Conservation (phyloP, 2,113 vertebrate genomes). For the Haliaeetus leucogaster region DNA sequence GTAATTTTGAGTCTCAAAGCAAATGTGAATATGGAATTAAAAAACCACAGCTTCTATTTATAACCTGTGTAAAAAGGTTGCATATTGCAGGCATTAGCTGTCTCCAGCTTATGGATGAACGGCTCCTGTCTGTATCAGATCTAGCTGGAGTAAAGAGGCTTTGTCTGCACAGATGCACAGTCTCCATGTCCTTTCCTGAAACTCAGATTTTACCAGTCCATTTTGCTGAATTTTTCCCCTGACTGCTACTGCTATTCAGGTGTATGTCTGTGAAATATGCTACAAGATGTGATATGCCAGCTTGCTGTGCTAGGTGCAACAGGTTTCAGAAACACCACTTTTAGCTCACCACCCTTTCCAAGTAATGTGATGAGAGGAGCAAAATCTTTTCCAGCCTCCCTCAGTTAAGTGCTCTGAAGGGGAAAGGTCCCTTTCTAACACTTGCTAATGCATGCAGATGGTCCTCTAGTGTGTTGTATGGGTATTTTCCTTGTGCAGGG, state of each 20-base stretch:
- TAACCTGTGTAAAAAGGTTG: not conserved
- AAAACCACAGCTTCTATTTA: not conserved
- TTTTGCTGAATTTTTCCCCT: not conserved
- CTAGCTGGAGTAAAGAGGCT: not conserved
- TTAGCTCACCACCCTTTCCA: not conserved
- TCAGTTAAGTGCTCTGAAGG: not conserved
- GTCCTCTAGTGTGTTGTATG: not conserved
- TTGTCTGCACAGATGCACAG: not conserved
- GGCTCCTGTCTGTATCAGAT: not conserved
- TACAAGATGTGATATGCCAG: not conserved
- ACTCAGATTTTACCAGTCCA: not conserved
- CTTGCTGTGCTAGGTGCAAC: not conserved
- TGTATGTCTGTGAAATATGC: not conserved
- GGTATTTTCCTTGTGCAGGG: not conserved
- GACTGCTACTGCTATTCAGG: not conserved
- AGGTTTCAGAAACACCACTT: not conserved
- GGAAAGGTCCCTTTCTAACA: not conserved
- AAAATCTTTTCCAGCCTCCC: not conserved
- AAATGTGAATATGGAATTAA: not conserved
- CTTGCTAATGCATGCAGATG: not conserved
- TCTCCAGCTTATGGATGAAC: not conserved
- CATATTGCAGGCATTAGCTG: not conserved
- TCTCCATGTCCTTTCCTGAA: not conserved
- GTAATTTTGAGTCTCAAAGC: not conserved
- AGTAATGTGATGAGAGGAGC: not conserved